Base-by-base conservation (phyloP, 37 sponge, comb jelly and placozoan species). In the Mnemiopsis leidyi region DNA sequence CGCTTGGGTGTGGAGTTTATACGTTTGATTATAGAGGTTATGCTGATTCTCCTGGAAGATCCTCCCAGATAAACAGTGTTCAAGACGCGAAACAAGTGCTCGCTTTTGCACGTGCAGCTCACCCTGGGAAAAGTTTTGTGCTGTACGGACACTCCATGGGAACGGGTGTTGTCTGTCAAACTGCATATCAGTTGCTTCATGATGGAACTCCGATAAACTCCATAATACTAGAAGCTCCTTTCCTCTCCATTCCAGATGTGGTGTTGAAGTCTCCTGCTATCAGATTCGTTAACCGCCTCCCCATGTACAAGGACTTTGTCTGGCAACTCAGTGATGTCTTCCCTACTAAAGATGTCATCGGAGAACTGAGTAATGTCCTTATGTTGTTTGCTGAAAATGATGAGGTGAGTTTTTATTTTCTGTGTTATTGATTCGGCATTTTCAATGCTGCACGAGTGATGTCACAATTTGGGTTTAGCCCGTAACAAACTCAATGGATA, bases 81-180 rank as follows among this genome's bases (percentile, higher is more conserved):
- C 30, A 71, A 28, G 75, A 71, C 20, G 75, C 75, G 30, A 71
- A 25, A 28, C 30, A n/a, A 28, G 75, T 71, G 75, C 20, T 71
- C n/a, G 30, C 30, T 13, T n/a, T 71, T n/a, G 75, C 75, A n/a
- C 25, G 75, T n/a, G 30, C 25, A 28, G 75, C 5, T 13, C 75
- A 71, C n/a, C 75, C 75, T 71, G 75, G n/a, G 3, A 28, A n/a
- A 5, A 5, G 25, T n/a, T 13, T 71, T 25, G 25, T 29, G 30
- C 75, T 71, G 30, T 71, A 71, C 75, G 75, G 75, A 5, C 75
- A 71, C 75, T 71, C 75, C 75, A 71, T 71, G 75, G 75, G 75
- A n/a, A 71, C 75, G n/a, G 75, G 75, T n/a, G 75, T 71, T 3
- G 25, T 28, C 5, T 71, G 75, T 28, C 75, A 71, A 25, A 28